phyloP scores from a whole-genome alignment of 2,888 invertebrate genomes.

The Rhamnusium bicolor region DNA sequence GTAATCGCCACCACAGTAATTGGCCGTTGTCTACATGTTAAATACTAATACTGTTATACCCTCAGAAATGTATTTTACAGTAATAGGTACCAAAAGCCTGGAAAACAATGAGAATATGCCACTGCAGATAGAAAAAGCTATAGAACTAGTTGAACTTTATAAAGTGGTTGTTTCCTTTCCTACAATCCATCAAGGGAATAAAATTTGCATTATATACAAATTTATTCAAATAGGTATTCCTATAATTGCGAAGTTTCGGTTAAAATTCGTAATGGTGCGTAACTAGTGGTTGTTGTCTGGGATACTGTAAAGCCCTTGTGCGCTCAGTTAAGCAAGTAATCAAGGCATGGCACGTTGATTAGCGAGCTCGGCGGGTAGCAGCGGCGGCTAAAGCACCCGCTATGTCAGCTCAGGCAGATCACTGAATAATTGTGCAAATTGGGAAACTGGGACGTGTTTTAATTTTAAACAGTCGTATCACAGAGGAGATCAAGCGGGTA shows the following conservation, averaged over 20 bases:
- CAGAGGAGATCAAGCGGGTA: background rate
- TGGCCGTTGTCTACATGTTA: no score
- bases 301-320: slow-evolving; percentile 42
- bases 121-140: background rate
- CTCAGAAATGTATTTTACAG: no score
- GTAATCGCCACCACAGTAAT: no score
- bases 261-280: slow-evolving; percentile 27
- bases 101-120: no score
- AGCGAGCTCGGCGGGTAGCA: slow-evolving; percentile 47
- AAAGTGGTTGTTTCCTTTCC: background rate
- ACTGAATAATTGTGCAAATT: slow-evolving; percentile 31
- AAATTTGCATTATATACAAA: background rate
- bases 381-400: slow-evolving; percentile 13
- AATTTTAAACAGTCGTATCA: slow-evolving; percentile 5
- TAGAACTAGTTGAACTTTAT: background rate
- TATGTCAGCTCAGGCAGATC: slow-evolving; percentile 28
- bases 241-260: slow-evolving; percentile 2
- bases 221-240: slow-evolving; percentile 7
- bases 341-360: slow-evolving; percentile 56
- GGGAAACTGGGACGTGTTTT: slow-evolving; percentile 5
- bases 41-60: no score
- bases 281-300: slow-evolving; percentile 32
- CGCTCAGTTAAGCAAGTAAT: slow-evolving; percentile 56
- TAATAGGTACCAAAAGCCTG: no score
- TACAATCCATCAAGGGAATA: background rate